Conservation (phyloP, 64 coral and sea anemone genomes). For the Trachythela sp. region DNA sequence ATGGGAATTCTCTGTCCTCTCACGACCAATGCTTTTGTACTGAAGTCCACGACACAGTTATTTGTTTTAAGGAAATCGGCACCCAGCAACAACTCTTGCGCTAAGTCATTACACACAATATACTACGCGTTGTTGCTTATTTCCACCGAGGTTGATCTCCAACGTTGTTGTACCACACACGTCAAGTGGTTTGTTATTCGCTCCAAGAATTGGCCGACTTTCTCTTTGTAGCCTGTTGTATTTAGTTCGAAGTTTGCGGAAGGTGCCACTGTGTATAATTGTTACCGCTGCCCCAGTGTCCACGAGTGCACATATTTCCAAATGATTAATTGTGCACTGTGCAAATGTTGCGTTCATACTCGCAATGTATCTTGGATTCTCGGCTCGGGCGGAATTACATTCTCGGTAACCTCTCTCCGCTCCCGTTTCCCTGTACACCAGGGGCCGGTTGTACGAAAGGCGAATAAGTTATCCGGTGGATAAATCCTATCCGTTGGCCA, state of each 20-base stretch:
- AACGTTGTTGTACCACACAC: conserved; percentile 38
- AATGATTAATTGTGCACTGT: not conserved
- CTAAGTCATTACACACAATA: conserved; percentile 27
- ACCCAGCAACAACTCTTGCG: conserved; percentile 34
- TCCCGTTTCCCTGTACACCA: not conserved
- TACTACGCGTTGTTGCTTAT: not conserved
- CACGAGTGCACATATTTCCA: conserved; percentile 1
- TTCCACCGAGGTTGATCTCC: conserved; percentile 22
- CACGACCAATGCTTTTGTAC: conserved; percentile 28
- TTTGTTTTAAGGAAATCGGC: conserved; percentile 28
- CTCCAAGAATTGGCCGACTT: conserved; percentile 17
- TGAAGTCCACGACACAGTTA: conserved; percentile 28
- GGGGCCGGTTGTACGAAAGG: conserved; percentile 24
- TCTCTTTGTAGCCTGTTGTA: not conserved
- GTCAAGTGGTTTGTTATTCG: conserved; percentile 34
- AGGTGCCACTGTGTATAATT: conserved; percentile 34
- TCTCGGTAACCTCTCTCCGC: not conserved
- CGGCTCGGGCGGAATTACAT: conserved; percentile 15
- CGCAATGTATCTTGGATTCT: not conserved
- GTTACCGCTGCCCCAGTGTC: conserved; percentile 39
- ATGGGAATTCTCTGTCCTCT: not conserved
- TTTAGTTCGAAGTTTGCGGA: conserved; percentile 13
- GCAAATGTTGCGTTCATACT: conserved; percentile 9
- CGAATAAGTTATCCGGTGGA: conserved; percentile 5
- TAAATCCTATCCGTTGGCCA: not conserved